Evolutionary conservation across 2,888 invertebrate genomes (phyloP), one percentile per base, ranked within the genome.

Genomic region (Abrostola triplasia): DNA sequence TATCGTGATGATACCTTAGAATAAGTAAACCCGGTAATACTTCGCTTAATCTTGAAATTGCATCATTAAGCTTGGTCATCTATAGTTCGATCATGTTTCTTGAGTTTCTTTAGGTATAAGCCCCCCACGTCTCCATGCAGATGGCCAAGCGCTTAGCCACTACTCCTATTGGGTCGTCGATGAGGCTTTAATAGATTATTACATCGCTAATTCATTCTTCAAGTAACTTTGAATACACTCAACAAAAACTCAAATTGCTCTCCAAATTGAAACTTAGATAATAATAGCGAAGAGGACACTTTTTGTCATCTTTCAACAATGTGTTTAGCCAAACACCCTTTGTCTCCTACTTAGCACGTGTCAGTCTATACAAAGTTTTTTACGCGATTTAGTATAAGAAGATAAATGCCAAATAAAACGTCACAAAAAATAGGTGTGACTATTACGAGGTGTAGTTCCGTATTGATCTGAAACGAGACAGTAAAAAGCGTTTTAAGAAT

Each of bases 261-360:
- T 67, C 36, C 11, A 38, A 60, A 73, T 77, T 70, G 77, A 77
- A 77, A 67, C 59, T 55, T 54, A 62, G 50, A 54, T 38, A 36
- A 24, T 60, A 77, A 64, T 69, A 59, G 66, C 53, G 48, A 42
- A 61, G 5, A 59, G 51, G 40, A 59, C 54, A 53, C 59, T 64
- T 64, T 58, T 55, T 36, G 12, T 50, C 6, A 44, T 52, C 6
- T 73, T 75, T 75, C 70, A 63, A 36, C 42, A 48, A 24, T 36
- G 36, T 40, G n/a, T 63, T 41, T 51, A 59, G 54, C 52, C 51
- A 59, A 44, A 67, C 10, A 70, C 44, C 24, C 64, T 66, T 73
- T 69, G 64, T 73, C 56, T 64, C 59, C n/a, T 51, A 61, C 56
- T 66, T 69, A 69, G 70, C 65, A 64, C 52, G 64, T 50, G 64